These are phyloP conservation scores for Ormia ochracea DNA, from an alignment of 2,888 invertebrate species.

Conservation along the genomic window DNA sequence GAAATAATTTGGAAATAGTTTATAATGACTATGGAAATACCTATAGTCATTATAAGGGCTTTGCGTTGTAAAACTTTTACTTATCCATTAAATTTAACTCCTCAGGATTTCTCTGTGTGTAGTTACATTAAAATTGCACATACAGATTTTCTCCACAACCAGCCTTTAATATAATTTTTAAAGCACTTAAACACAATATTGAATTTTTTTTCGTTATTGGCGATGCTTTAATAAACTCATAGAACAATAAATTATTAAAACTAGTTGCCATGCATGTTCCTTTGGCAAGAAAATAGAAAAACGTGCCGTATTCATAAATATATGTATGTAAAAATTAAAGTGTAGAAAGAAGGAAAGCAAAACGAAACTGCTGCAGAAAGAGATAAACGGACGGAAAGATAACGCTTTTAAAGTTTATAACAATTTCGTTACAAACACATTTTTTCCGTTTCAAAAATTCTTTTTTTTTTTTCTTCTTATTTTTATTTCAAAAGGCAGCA, in stretches of 20 bases:
- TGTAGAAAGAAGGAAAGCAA: neutral
- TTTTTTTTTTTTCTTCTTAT: neutral
- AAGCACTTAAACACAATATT: constrained; percentile 36
- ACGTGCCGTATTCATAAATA: constrained; percentile 47
- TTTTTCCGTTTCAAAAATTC: constrained; percentile 1
- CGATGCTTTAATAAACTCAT: constrained; percentile 27
- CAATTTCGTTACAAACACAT: constrained; percentile 36
- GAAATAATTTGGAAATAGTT: too few species aligned
- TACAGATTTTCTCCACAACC: neutral
- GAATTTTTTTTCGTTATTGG: constrained; percentile 32
- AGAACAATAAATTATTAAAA: constrained; percentile 44
- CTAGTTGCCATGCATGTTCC: constrained; percentile 31
- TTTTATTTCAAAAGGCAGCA: neutral
- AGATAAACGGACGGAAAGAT: constrained; percentile 13
- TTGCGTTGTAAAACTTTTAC: too few species aligned
- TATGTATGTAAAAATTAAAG: neutral
- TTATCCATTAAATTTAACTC: too few species aligned
- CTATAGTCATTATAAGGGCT: too few species aligned
- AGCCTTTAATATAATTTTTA: neutral
- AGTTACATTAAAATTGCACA: neutral
- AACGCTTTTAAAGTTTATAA: constrained; percentile 7
- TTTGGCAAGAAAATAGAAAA: constrained; percentile 27
- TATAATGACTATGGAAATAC: too few species aligned
- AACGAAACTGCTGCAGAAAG: neutral
- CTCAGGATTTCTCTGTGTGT: constrained; percentile 11